These are phyloP conservation scores for Gymnosoma rotundatum DNA, from an alignment of 2,888 invertebrate species.

Conservation along the genomic window DNA sequence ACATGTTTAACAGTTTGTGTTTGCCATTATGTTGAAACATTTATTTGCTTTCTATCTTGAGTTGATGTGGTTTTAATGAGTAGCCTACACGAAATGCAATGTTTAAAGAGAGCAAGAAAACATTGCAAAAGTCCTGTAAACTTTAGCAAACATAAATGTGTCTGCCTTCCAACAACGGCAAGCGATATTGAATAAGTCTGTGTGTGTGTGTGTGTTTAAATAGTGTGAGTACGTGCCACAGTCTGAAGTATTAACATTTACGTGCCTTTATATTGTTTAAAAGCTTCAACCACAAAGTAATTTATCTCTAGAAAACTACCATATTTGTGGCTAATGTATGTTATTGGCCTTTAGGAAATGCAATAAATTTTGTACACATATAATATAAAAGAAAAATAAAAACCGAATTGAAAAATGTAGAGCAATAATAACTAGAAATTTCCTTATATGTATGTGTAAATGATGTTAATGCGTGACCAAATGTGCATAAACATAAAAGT, in stretches of 20 bases:
- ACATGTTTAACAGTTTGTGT: background rate
- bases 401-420: slow-evolving; percentile 24
- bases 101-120: slow-evolving; percentile 3
- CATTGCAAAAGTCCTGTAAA: background rate
- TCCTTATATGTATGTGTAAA: background rate
- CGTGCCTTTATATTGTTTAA: slow-evolving; percentile 37
- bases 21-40: background rate
- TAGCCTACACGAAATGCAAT: slow-evolving; percentile 58
- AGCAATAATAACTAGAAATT: slow-evolving; percentile 45
- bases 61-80: slow-evolving; percentile 68
- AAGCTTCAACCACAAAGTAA: slow-evolving; percentile 65
- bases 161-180: background rate
- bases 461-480: slow-evolving; percentile 22
- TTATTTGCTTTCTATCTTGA: slow-evolving; percentile 27
- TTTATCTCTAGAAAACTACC: slow-evolving; percentile 66
- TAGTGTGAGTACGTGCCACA: slow-evolving; percentile 24
- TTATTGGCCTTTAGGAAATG: slow-evolving; percentile 69
- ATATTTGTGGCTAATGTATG: slow-evolving; percentile 68
- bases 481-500: slow-evolving; percentile 17
- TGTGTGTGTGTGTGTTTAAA: background rate
- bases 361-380: slow-evolving; percentile 61
- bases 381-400: slow-evolving; percentile 1
- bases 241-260: slow-evolving; percentile 10
- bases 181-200: background rate
- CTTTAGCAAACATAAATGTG: background rate